Evolutionary conservation across 2,113 vertebrate genomes (phyloP).

Genomic region (Antechinus stuartii): DNA sequence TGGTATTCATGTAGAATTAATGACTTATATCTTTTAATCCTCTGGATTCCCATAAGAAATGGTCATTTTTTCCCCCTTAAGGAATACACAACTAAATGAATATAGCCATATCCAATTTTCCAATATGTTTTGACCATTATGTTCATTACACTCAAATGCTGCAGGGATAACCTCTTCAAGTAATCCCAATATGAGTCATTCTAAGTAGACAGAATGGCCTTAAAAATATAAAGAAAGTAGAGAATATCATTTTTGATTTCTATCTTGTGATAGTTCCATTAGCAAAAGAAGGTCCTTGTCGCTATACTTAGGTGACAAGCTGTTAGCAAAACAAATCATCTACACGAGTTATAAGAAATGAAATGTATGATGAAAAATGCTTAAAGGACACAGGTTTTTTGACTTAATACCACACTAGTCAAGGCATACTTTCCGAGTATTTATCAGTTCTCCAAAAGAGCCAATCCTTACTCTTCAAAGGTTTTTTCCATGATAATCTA

Average conservation of each 20-base stretch:
- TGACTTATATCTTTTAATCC: slow-evolving; percentile 35
- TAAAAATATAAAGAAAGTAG: slow-evolving; percentile 41
- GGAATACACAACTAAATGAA: slow-evolving; percentile 51
- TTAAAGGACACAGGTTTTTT: neutral
- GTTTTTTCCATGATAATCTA: neutral
- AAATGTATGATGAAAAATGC: neutral
- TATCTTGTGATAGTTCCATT: slow-evolving; percentile 12
- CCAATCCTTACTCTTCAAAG: neutral
- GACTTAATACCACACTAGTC: neutral
- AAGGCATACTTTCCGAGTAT: neutral
- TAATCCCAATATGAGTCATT: slow-evolving; percentile 8
- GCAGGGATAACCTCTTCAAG: slow-evolving; percentile 31
- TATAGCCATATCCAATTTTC: slow-evolving; percentile 39
- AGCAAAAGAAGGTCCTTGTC: neutral
- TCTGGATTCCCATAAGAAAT: neutral
- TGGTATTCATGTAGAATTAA: neutral
- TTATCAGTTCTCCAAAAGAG: neutral
- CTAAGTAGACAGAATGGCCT: neutral
- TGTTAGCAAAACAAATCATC: neutral
- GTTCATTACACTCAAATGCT: slow-evolving; percentile 43
- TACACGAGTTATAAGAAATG: neutral
- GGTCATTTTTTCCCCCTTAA: slow-evolving; percentile 8
- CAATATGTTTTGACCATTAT: slow-evolving; percentile 56
- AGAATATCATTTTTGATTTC: slow-evolving; percentile 14
- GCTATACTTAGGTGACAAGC: neutral